phyloP scores from a whole-genome alignment of 2,888 invertebrate species.

The Caenorhabditis plicata region DNA sequence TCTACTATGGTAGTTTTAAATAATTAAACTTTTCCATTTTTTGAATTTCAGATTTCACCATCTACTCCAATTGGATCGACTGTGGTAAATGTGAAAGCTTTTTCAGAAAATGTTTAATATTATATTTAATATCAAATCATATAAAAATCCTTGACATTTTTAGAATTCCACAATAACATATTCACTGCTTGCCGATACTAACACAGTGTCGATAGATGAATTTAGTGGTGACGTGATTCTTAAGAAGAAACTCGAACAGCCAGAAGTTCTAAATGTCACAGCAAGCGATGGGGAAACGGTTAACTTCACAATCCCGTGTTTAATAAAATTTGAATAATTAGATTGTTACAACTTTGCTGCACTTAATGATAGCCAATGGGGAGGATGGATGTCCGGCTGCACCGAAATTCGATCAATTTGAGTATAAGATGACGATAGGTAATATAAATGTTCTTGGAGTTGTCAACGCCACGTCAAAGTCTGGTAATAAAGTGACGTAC shows the following conservation, averaged over 20 bases:
- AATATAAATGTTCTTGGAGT: conserved; percentile 36
- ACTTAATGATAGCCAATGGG: conserved; percentile 16
- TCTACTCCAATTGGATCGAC: conserved; percentile 33
- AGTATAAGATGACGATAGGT: conserved; percentile 40
- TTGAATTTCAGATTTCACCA: conserved; percentile 22
- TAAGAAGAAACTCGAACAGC: conserved; percentile 19
- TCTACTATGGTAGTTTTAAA: conserved; percentile 19
- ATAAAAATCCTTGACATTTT: not conserved
- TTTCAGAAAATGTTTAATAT: conserved; percentile 25
- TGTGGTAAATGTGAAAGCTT: conserved; percentile 28
- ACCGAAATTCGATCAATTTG: conserved; percentile 36
- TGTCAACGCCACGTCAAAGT: conserved; percentile 22
- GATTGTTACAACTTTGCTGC: conserved; percentile 30
- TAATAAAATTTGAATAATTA: conserved; percentile 2
- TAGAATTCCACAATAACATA: conserved; percentile 29
- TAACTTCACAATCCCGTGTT: not conserved
- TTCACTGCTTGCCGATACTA: conserved; percentile 30
- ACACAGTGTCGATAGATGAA: conserved; percentile 31
- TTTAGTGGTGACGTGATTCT: conserved; percentile 36
- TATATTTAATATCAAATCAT: not conserved
- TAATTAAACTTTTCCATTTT: not conserved
- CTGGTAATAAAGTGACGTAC: conserved; percentile 28
- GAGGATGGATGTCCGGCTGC: conserved; percentile 19
- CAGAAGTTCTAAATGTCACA: conserved; percentile 36
- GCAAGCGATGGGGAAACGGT: conserved; percentile 42